Evolutionary conservation across 1,140 invertebrate genomes (phyloP).

Genomic region (Branchinecta lynchi): DNA sequence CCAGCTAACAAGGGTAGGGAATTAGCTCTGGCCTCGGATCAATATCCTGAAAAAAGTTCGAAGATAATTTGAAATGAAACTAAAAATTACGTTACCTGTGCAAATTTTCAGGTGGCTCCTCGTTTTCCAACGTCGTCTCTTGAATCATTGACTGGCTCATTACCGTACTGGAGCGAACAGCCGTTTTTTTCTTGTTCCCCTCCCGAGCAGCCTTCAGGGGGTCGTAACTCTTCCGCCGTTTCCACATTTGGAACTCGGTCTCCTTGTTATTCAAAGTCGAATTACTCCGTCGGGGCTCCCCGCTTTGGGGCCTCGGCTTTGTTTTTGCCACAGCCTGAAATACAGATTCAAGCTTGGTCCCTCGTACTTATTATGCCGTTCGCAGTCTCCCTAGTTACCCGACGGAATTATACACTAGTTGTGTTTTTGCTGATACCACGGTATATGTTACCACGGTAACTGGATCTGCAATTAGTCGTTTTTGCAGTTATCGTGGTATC

Average conservation of each 20-base stretch:
- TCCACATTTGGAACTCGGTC: constrained; percentile 80
- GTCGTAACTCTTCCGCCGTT: constrained; percentile 73
- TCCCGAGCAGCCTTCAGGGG: constrained; percentile 47
- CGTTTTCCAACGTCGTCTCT: not conserved
- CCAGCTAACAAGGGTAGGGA: no score
- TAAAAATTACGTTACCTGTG: not conserved
- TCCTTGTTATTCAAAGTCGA: constrained; percentile 48
- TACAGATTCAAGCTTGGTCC: constrained; percentile 8
- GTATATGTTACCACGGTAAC: no score
- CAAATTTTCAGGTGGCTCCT: not conserved
- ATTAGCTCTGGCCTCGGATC: no score
- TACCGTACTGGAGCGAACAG: not conserved
- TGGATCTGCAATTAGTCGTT: no score
- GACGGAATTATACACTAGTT: no score
- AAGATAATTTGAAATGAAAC: no score
- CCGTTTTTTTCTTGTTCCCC: constrained; percentile 22
- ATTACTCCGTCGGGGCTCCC: constrained; percentile 35
- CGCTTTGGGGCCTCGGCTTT: constrained; percentile 16
- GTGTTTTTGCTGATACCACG: no score
- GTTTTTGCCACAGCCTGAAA: constrained; percentile 22
- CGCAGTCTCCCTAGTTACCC: no score
- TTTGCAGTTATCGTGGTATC: no score
- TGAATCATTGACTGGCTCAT: not conserved
- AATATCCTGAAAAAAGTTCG: no score
- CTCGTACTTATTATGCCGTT: no score